Evolutionary conservation across 2,888 invertebrate species (phyloP).

Genomic region (Mayetiola destructor): DNA sequence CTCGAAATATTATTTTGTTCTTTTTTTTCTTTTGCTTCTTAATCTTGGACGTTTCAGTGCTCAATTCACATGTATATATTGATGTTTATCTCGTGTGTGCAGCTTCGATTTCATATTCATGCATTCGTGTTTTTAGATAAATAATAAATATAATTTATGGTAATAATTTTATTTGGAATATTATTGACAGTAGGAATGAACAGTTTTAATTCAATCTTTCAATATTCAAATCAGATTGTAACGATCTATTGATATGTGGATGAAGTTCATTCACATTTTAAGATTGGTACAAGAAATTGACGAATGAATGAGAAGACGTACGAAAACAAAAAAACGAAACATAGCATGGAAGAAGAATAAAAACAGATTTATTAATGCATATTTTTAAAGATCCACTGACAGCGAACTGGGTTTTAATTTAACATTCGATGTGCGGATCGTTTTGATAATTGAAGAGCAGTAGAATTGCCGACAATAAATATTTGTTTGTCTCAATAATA

Average conservation of each 20-base stretch:
- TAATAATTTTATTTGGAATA: not conserved
- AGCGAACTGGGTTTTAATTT: slow-evolving; percentile 1
- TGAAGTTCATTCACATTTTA: slow-evolving; percentile 2
- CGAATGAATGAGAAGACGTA: not conserved
- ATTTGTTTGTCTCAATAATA: too few relatives aligned
- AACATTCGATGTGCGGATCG: too few relatives aligned
- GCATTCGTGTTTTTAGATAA: too few relatives aligned
- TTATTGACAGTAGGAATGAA: not conserved
- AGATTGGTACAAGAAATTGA: too few relatives aligned
- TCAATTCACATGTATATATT: not conserved
- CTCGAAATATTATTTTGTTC: slow-evolving; percentile 1
- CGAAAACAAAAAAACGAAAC: not conserved
- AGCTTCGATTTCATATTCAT: not conserved
- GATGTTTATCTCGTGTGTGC: not conserved
- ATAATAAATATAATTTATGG: too few relatives aligned
- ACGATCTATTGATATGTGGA: too few relatives aligned
- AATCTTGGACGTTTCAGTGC: not conserved
- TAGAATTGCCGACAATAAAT: too few relatives aligned
- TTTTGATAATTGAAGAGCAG: too few relatives aligned
- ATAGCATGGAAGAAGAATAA: not conserved
- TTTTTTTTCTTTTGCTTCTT: slow-evolving; percentile 1
- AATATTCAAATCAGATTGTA: not conserved
- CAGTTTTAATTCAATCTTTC: not conserved
- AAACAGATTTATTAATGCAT: slow-evolving; percentile 9
- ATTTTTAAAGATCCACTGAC: slow-evolving; percentile 7